phyloP scores from a whole-genome alignment of 2,797 vertebrate genomes.

The Protosalanx chinensis region DNA sequence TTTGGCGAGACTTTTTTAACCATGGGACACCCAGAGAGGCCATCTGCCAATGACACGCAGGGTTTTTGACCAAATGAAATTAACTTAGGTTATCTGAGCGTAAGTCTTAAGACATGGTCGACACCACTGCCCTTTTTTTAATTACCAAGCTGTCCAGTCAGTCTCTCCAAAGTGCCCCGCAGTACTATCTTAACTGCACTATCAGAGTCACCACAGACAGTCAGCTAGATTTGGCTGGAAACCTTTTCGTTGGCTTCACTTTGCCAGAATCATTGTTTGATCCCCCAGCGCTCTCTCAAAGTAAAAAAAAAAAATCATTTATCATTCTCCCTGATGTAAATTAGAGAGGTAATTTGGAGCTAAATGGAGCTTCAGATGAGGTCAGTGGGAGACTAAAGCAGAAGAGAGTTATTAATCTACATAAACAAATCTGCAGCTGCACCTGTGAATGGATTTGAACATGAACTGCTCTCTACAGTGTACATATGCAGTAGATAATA shows the following conservation, averaged over 20 bases:
- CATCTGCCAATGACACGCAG: constrained; percentile 27
- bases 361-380: no score
- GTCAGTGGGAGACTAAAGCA: no score
- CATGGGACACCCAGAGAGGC: constrained; percentile 22
- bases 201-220: neutral
- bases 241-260: neutral
- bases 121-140: constrained; percentile 23
- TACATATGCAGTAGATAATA: neutral
- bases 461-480: neutral
- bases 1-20: constrained; percentile 25
- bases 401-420: neutral
- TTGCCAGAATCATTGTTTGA: neutral
- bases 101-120: constrained; percentile 15
- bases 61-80: constrained; percentile 45
- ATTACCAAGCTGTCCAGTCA: constrained; percentile 23
- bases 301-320: neutral
- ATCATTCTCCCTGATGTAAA: neutral
- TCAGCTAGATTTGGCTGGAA: no score
- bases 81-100: constrained; percentile 36
- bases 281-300: neutral
- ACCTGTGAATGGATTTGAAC: neutral
- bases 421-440: neutral
- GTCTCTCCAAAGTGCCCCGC: neutral
- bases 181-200: neutral
- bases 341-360: neutral